Conservation (phyloP, 1,140 invertebrate species). For the Pomacea maculata region DNA sequence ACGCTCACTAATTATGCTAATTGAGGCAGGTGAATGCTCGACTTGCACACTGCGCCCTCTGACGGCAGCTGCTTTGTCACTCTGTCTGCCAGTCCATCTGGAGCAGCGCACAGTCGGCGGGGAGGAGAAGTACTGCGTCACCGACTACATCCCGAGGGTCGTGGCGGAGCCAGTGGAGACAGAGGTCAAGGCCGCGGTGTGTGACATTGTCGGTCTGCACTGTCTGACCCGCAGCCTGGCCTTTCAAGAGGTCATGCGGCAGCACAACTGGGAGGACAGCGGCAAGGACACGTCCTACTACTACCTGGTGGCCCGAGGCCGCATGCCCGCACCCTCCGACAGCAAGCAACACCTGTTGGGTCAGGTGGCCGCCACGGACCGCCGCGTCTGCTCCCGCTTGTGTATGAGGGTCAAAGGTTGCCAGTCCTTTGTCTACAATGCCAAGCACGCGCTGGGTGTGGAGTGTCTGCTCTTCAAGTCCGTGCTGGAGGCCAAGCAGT, state of each 20-base stretch:
- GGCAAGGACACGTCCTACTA: conserved; percentile 25
- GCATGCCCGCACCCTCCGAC: conserved; percentile 4
- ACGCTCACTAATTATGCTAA: too few relatives aligned
- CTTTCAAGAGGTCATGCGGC: conserved; percentile 24
- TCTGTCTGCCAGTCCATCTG: conserved; percentile 14
- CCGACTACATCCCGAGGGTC: conserved; percentile 12
- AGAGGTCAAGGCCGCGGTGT: conserved; percentile 21
- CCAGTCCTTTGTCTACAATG: conserved; percentile 18
- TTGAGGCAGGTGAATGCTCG: too few relatives aligned
- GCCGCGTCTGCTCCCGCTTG: conserved; percentile 22
- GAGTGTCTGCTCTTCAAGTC: conserved; percentile 14
- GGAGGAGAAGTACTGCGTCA: conserved; percentile 26
- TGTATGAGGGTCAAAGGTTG: conserved; percentile 25
- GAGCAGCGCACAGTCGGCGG: conserved; percentile 18
- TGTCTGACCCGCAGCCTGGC: conserved; percentile 21
- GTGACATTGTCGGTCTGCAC: conserved; percentile 17
- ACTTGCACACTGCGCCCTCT: too few relatives aligned
- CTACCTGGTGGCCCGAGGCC: conserved; percentile 23
- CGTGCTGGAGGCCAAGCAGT: conserved; percentile 1
- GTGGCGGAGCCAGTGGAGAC: neutral
- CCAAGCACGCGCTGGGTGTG: neutral
- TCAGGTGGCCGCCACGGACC: conserved; percentile 23
- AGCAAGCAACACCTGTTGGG: conserved; percentile 1
- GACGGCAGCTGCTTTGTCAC: too few relatives aligned
- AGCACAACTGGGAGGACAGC: conserved; percentile 30